Evolutionary conservation across 2,113 vertebrate genomes (phyloP).

Genomic region (Myxocyprinus asiaticus): DNA sequence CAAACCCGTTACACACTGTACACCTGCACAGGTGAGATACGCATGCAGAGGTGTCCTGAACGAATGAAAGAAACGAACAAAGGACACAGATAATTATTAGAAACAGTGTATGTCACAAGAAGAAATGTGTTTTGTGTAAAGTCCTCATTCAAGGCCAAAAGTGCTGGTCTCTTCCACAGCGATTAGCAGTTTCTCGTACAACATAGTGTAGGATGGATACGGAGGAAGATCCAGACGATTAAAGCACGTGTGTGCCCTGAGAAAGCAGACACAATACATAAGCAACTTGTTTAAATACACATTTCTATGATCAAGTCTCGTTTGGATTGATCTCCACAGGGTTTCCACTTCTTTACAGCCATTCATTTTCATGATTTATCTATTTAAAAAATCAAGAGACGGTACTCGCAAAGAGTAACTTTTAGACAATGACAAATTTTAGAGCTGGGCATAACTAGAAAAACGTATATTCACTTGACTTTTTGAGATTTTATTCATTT

Average conservation of each 20-base stretch:
- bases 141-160: slow-evolving; percentile 86
- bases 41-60: slow-evolving; percentile 49
- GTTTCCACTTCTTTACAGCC: neutral
- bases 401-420: too few relatives aligned
- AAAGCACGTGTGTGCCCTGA: slow-evolving; percentile 89
- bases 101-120: slow-evolving; percentile 6
- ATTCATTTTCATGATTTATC: neutral
- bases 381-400: neutral
- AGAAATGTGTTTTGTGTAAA: neutral
- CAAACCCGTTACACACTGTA: slow-evolving; percentile 30
- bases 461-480: too few relatives aligned
- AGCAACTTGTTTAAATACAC: neutral
- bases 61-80: slow-evolving; percentile 28
- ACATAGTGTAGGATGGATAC: slow-evolving; percentile 88
- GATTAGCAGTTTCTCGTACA: slow-evolving; percentile 87
- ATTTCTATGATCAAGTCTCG: too few relatives aligned
- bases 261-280: slow-evolving; percentile 33
- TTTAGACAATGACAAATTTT: too few relatives aligned
- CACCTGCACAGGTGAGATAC: slow-evolving; percentile 47
- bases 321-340: neutral
- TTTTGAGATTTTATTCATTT: too few relatives aligned
- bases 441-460: too few relatives aligned
- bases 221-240: slow-evolving; percentile 90
- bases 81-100: neutral
- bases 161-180: slow-evolving; percentile 92